Conservation (phyloP, 2,797 vertebrate species). For the Onychomys arenicola region DNA sequence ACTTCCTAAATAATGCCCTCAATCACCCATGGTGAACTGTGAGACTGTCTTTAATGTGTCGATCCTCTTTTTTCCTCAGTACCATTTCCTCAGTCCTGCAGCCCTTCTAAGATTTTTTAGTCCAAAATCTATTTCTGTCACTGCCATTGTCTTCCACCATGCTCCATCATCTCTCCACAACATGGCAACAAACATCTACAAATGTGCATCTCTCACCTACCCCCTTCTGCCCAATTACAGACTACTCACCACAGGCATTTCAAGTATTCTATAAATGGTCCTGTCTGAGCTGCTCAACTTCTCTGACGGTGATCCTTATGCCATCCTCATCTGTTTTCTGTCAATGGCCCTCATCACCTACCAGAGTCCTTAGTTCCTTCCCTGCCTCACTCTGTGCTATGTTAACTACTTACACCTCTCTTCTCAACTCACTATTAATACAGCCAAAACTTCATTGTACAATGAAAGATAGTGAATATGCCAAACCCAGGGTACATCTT, state of each 20-base stretch:
- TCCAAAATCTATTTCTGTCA: not conserved
- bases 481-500: not conserved
- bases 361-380: not conserved
- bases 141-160: not conserved
- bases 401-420: not conserved
- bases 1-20: not conserved
- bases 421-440: not conserved
- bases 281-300: not conserved
- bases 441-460: not conserved
- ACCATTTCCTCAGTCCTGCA: not conserved
- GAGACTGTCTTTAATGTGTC: not conserved
- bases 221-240: not conserved
- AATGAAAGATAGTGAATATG: not conserved
- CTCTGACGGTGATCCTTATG: not conserved
- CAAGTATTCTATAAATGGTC: not conserved
- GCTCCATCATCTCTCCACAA: not conserved
- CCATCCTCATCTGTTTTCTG: not conserved
- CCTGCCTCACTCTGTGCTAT: not conserved
- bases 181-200: not conserved
- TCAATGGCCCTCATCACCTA: no score
- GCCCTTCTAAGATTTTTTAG: not conserved
- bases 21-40: not conserved
- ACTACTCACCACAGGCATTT: not conserved
- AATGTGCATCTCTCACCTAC: no score
- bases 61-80: not conserved